Evolutionary conservation across 2,888 invertebrate species (phyloP).

Genomic region (Oxyteleia sp.): DNA sequence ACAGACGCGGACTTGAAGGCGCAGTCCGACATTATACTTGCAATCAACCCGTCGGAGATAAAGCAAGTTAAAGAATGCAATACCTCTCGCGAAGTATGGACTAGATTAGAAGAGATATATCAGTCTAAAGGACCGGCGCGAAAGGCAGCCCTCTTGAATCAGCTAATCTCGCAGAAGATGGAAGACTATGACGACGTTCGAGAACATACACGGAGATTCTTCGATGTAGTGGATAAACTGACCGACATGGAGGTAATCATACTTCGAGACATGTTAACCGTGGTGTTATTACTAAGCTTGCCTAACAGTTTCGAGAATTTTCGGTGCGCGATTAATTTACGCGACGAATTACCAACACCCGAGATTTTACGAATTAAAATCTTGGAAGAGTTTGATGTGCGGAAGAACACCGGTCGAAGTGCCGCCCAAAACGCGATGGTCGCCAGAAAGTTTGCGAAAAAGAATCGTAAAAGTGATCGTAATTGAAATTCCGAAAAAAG

Average conservation of each 20-base stretch:
- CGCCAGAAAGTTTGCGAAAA: background rate
- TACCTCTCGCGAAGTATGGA: conserved; percentile 32
- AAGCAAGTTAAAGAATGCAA: conserved; percentile 31
- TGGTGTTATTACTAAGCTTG: background rate
- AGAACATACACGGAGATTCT: no score
- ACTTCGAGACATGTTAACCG: background rate
- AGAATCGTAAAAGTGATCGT: background rate
- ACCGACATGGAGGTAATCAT: conserved; percentile 9
- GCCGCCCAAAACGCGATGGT: background rate
- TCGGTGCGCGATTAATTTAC: conserved; percentile 1
- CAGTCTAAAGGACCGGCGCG: no score
- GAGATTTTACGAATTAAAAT: background rate
- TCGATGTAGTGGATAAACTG: conserved; percentile 22
- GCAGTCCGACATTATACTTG: conserved; percentile 25
- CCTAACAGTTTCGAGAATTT: background rate
- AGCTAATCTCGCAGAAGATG: conserved; percentile 51
- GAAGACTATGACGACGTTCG: conserved; percentile 33
- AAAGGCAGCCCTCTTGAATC: conserved; percentile 42
- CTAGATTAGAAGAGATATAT: conserved; percentile 24
- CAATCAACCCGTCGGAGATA: conserved; percentile 26
- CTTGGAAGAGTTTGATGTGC: background rate
- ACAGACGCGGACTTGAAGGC: conserved; percentile 10
- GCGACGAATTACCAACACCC: background rate
- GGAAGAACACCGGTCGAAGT: background rate
- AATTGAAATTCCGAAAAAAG: background rate